Evolutionary conservation across 2,113 vertebrate genomes (phyloP).

Genomic region (Sula dactylatra): DNA sequence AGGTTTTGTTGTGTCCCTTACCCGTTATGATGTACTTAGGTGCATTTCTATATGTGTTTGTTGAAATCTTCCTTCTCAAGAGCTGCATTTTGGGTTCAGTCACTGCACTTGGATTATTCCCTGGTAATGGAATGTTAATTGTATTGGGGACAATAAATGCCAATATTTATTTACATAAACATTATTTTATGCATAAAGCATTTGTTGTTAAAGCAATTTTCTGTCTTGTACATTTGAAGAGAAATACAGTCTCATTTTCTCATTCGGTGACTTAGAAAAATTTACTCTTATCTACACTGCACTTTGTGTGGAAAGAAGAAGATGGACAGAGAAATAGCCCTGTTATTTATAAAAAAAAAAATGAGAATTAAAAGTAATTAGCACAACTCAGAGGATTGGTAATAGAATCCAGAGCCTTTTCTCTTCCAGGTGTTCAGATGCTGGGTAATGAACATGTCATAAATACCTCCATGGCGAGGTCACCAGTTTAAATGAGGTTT

Average conservation of each 20-base stretch:
- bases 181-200: not conserved
- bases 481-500: not conserved
- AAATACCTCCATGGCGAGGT: constrained; percentile 45
- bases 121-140: not conserved
- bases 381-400: not conserved
- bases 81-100: not conserved
- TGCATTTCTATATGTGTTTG: not conserved
- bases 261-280: not conserved
- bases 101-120: not conserved
- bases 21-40: not conserved
- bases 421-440: constrained; percentile 38
- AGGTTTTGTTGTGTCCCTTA: not conserved
- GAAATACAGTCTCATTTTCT: not conserved
- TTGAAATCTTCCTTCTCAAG: not conserved
- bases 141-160: not conserved
- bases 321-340: not conserved
- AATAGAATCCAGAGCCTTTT: constrained; percentile 43
- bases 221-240: not conserved
- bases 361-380: constrained; percentile 32
- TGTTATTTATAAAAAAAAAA: not conserved
- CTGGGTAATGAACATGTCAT: constrained; percentile 34
- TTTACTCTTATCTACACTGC: too few species aligned
- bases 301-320: not conserved
- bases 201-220: not conserved
- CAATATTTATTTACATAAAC: constrained; percentile 1